A percentile compares a stretch with the other conserved stretches of the same genome.
Conservation (phyloP, 1,140 invertebrate genomes). For the Cyclargus thomasi region DNA sequence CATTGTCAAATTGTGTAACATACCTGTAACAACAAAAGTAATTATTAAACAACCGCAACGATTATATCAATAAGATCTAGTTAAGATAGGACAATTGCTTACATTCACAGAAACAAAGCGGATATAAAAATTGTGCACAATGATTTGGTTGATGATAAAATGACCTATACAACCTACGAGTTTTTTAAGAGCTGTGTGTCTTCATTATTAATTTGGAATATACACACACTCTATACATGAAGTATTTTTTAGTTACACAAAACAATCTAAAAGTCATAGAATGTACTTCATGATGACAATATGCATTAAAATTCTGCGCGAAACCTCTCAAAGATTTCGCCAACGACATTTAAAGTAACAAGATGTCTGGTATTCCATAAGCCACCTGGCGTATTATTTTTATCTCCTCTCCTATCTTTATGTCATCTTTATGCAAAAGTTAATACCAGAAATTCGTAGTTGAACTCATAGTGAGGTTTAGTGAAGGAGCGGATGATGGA, state of each 20-base stretch:
- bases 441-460: not conserved
- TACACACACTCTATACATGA: too few relatives aligned
- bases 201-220: too few relatives aligned
- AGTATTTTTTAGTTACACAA: too few relatives aligned
- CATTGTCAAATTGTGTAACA: constrained; percentile 32
- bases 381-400: not conserved
- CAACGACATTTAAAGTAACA: not conserved
- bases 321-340: not conserved
- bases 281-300: too few relatives aligned
- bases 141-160: not conserved
- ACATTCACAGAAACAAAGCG: constrained; percentile 15
- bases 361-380: not conserved
- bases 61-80: constrained; percentile 24
- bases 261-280: too few relatives aligned
- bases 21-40: constrained; percentile 56
- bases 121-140: constrained; percentile 13
- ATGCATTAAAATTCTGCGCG: not conserved
- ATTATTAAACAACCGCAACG: constrained; percentile 37
- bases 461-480: not conserved
- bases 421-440: not conserved
- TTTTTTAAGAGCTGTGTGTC: too few relatives aligned
- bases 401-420: not conserved
- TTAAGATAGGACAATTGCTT: constrained; percentile 17
- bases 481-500: not conserved
- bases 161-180: too few relatives aligned